Base-by-base conservation (phyloP, 2,113 vertebrate genomes). In the Chloroceryle aenea region DNA sequence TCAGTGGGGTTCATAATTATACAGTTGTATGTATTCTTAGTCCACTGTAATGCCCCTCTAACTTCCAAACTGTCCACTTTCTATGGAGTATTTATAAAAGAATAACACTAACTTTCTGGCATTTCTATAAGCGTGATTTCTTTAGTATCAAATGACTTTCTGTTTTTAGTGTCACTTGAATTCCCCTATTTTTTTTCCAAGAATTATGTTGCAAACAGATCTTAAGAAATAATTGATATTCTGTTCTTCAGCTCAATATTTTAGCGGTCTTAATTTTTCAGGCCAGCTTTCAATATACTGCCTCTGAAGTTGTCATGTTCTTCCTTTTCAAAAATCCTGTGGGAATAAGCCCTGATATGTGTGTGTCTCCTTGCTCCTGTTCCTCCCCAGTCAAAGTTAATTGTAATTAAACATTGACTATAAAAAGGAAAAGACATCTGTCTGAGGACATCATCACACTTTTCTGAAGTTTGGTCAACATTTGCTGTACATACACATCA, bases 1-100 rank as follows among this genome's bases (percentile, higher is more conserved):
- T 92, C 64, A 34, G 76, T 26, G 62, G 23, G 48, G 14, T 78
- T 92, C 53, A 87, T 94, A 95, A 89, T 87, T 86, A 80, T 80
- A 85, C 55, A 59, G 30, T 52, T 87, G 50, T 50, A 71, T 82
- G 58, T 80, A 85, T 72, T 84, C 52, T 80, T 71, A 88, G 47
- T 34, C 29, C 27, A 26, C 55, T 40, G 20, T 83, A 34, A 74
- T 79, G 87, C 55, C 63, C 14, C 15, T 66, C 55, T 74, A 62
- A 66, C 45, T 69, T 94, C 34, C 50, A 93, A 67, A 67, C 10
- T 58, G 23, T 27, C 42, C 16, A 22, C 47, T 71, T 88, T 43
- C 75, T 59, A 13, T 12, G 21, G 36, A 59, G 7, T 12, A 52
- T 73, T 72, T 80, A 34, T 62, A 13, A 52, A 82, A 36, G 7